phyloP scores from a whole-genome alignment of 2,797 vertebrate species.

The Tragelaphus eurycerus region DNA sequence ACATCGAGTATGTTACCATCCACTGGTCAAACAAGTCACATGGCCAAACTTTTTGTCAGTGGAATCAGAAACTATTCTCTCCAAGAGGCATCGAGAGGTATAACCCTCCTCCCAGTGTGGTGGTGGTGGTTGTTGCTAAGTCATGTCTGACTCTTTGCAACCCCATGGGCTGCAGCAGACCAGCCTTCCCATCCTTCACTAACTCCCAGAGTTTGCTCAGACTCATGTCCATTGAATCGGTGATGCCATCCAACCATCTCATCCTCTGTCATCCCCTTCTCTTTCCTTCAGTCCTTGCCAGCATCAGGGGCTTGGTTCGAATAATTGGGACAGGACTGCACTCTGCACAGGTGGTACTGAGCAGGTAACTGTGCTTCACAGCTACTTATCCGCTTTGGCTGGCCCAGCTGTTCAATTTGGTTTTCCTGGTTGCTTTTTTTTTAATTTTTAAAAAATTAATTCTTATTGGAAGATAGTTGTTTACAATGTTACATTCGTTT shows the following conservation, averaged over 20 bases:
- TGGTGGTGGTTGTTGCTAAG: background rate
- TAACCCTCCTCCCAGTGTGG: background rate
- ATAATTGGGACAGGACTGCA: background rate
- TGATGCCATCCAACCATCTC: background rate
- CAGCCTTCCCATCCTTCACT: background rate
- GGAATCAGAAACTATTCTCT: background rate
- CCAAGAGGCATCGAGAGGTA: background rate
- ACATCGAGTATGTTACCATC: background rate
- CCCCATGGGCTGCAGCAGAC: background rate
- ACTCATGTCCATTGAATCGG: background rate
- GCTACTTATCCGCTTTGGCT: accelerated
- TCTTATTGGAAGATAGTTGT: background rate
- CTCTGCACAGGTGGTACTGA: background rate
- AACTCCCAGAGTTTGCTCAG: background rate
- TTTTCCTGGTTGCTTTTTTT: background rate
- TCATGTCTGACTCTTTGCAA: background rate
- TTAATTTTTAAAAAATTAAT: background rate
- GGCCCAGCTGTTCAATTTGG: background rate
- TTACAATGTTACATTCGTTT: background rate
- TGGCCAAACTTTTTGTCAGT: background rate
- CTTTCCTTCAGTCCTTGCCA: background rate
- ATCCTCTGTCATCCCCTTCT: background rate
- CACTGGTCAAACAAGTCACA: background rate
- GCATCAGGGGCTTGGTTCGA: background rate
- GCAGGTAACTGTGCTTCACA: accelerated